These are phyloP conservation scores for Odocoileus hemionus DNA, from an alignment of 2,113 vertebrate genomes.

Conservation along the genomic window DNA sequence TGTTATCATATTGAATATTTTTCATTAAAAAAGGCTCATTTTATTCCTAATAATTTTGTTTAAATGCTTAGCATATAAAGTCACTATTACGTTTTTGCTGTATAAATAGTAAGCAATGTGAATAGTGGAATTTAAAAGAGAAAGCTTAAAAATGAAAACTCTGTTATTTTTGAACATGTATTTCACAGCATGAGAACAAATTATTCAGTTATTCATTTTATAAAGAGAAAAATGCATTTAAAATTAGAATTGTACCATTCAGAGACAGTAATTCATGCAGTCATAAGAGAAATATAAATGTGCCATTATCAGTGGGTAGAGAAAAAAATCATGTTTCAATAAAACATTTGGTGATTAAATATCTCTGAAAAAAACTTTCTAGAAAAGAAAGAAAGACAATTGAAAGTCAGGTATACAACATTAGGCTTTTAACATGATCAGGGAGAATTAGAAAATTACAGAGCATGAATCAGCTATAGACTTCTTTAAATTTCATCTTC, in stretches of 20 bases:
- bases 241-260: constrained; percentile 42
- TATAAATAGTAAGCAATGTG: neutral
- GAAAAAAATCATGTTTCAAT: constrained; percentile 30
- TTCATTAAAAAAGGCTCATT: neutral
- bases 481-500: neutral
- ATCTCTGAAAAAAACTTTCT: neutral
- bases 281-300: constrained; percentile 30
- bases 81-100: neutral
- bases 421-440: neutral
- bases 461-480: neutral
- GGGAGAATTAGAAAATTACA: neutral
- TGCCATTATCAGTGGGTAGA: neutral
- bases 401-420: neutral
- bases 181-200: constrained; percentile 25
- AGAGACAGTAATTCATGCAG: neutral
- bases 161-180: constrained; percentile 43
- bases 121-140: neutral
- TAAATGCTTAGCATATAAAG: neutral
- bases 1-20: neutral
- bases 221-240: constrained; percentile 31
- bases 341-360: neutral
- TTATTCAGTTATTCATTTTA: constrained; percentile 51
- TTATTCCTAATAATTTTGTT: constrained; percentile 28
- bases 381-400: neutral
- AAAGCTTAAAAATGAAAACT: neutral